Percentiles rank a stretch among this genome's conserved stretches.
Conservation (phyloP, 2,888 invertebrate genomes). For the Malthinus seriepunctatus region DNA sequence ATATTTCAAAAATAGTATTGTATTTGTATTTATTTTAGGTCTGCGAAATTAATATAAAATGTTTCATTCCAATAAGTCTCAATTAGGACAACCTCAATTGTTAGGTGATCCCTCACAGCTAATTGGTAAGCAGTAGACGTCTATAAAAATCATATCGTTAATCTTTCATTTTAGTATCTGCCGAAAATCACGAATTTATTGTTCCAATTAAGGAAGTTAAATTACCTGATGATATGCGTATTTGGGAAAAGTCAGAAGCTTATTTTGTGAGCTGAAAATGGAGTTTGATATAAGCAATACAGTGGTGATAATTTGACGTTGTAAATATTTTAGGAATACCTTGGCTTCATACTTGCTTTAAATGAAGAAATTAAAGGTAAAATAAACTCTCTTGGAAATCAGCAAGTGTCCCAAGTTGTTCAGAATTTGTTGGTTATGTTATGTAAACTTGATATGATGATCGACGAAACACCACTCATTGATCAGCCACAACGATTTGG, state of each 20-base stretch:
- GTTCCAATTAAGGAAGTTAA: slow-evolving; percentile 69
- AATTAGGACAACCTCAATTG: not conserved
- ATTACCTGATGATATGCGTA: slow-evolving; percentile 69
- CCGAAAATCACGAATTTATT: slow-evolving; percentile 64
- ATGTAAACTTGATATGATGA: slow-evolving; percentile 69
- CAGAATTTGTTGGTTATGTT: slow-evolving; percentile 68
- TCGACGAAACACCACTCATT: slow-evolving; percentile 84
- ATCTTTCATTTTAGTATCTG: slow-evolving; percentile 42
- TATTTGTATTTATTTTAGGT: no score
- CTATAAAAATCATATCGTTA: not conserved
- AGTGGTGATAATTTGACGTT: not conserved
- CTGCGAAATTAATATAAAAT: not conserved
- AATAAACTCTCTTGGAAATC: slow-evolving; percentile 59
- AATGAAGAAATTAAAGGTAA: slow-evolving; percentile 86
- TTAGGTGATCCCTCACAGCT: not conserved
- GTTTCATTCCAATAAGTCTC: not conserved
- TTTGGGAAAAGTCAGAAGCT: slow-evolving; percentile 86
- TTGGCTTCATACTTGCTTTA: slow-evolving; percentile 85
- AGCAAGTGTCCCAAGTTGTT: slow-evolving; percentile 65
- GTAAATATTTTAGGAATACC: slow-evolving; percentile 65
- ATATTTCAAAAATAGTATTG: no score
- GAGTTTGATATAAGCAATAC: not conserved
- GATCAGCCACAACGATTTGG: slow-evolving; percentile 97
- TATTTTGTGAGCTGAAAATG: slow-evolving; percentile 64
- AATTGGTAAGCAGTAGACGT: no score